phyloP scores from a whole-genome alignment of 2,888 invertebrate genomes.

The Helleia helle region DNA sequence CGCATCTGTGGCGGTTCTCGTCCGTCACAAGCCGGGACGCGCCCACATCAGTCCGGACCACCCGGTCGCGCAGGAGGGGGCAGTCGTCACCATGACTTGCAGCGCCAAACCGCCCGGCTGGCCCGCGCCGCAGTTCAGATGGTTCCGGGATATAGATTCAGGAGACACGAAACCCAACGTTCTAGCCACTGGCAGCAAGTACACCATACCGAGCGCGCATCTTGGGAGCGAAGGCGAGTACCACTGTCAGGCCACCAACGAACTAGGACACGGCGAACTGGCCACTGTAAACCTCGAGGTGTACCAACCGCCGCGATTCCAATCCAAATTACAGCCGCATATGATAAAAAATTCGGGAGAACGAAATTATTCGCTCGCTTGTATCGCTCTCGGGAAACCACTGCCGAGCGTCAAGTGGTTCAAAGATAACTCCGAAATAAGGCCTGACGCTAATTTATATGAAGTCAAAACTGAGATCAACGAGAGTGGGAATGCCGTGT shows the following conservation, averaged over 20 bases:
- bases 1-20: slow-evolving; percentile 86
- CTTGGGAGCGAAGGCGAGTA: slow-evolving; percentile 91
- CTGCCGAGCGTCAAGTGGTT: slow-evolving; percentile 88
- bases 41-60: slow-evolving; percentile 88
- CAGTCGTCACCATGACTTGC: slow-evolving; percentile 87
- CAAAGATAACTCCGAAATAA: slow-evolving; percentile 87
- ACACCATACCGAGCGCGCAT: slow-evolving; percentile 89
- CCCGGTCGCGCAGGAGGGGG: slow-evolving; percentile 88
- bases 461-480: slow-evolving; percentile 86
- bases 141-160: slow-evolving; percentile 87
- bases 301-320: slow-evolving; percentile 90
- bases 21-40: slow-evolving; percentile 89
- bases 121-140: slow-evolving; percentile 91
- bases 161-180: slow-evolving; percentile 76
- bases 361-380: slow-evolving; percentile 84
- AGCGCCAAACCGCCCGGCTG: slow-evolving; percentile 93
- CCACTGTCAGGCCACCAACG: slow-evolving; percentile 92
- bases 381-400: slow-evolving; percentile 92
- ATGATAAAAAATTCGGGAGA: slow-evolving; percentile 87
- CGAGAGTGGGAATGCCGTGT: slow-evolving; percentile 85
- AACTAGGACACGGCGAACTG: slow-evolving; percentile 88
- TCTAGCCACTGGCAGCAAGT: slow-evolving; percentile 85
- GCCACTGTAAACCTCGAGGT: slow-evolving; percentile 90
- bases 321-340: slow-evolving; percentile 86
- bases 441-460: slow-evolving; percentile 84